A percentile compares a stretch with the other conserved stretches of the same genome.
phyloP scores from a whole-genome alignment of 1,140 invertebrate genomes.

The Monochamus saltuarius region DNA sequence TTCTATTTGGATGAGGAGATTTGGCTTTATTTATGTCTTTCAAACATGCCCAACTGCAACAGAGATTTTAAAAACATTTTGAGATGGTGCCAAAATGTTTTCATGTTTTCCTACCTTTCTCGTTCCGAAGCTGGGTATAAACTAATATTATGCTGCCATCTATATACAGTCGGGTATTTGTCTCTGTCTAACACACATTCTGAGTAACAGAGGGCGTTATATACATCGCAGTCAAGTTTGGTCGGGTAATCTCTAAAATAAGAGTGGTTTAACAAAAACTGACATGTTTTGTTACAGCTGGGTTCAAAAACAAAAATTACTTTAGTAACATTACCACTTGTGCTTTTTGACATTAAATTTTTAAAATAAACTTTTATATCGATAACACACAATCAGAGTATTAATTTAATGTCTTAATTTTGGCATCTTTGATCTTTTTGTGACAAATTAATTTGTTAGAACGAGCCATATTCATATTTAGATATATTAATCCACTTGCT shows the following conservation, averaged over 20 bases:
- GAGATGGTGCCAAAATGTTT: not conserved
- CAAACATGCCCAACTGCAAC: conserved; percentile 44
- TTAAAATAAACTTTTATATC: not conserved
- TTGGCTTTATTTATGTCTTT: conserved; percentile 8
- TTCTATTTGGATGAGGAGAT: not conserved
- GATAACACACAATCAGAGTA: not conserved
- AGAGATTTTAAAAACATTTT: not conserved
- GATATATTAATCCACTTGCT: no score
- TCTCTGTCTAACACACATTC: conserved; percentile 55
- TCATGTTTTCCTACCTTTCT: conserved; percentile 53
- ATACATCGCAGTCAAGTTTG: conserved; percentile 70
- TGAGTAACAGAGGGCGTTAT: conserved; percentile 60
- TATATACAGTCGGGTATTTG: conserved; percentile 66
- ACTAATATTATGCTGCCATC: conserved; percentile 64
- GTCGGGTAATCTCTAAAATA: conserved; percentile 63
- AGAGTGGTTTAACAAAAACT: conserved; percentile 27
- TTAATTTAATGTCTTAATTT: no score
- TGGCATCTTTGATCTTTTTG: no score
- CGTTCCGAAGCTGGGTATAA: conserved; percentile 58
- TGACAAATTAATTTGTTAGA: no score
- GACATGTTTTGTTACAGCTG: conserved; percentile 8
- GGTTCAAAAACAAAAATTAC: not conserved
- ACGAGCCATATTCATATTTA: no score
- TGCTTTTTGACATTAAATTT: not conserved
- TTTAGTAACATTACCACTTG: not conserved